Conservation (phyloP, 2,113 vertebrate genomes). For the Leptocoma aspasia region DNA sequence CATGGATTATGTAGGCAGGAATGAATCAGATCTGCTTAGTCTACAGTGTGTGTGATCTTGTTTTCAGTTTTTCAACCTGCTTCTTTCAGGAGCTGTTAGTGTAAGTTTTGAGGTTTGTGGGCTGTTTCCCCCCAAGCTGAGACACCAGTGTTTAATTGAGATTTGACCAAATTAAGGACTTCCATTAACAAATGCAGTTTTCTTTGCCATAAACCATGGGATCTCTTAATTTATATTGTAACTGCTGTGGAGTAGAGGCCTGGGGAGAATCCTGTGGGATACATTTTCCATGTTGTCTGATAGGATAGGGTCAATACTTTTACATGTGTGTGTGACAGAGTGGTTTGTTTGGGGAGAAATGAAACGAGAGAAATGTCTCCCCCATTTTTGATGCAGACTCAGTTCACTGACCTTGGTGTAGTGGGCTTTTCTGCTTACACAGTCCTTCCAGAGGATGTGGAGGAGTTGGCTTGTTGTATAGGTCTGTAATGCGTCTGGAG, state of each 20-base stretch:
- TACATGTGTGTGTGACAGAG: neutral
- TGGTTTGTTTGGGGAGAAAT: neutral
- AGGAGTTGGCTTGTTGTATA: neutral
- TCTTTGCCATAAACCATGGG: neutral
- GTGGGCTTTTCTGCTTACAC: neutral
- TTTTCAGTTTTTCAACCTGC: neutral
- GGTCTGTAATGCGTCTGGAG: neutral
- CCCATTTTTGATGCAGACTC: neutral
- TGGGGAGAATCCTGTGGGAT: neutral
- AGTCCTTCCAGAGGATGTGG: neutral
- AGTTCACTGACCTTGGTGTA: neutral
- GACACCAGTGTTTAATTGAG: neutral
- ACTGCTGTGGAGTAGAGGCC: neutral
- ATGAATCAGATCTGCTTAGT: neutral
- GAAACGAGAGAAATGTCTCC: neutral
- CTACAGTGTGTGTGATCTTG: neutral
- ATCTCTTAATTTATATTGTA: neutral
- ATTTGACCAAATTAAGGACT: neutral
- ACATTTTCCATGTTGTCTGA: neutral
- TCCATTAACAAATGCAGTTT: neutral
- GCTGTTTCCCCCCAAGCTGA: accelerated
- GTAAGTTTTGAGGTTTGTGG: neutral
- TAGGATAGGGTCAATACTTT: neutral
- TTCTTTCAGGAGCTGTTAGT: neutral
- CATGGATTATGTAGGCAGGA: neutral